phyloP scores from a whole-genome alignment of 2,113 vertebrate genomes.

The Pituophis catenifer region DNA sequence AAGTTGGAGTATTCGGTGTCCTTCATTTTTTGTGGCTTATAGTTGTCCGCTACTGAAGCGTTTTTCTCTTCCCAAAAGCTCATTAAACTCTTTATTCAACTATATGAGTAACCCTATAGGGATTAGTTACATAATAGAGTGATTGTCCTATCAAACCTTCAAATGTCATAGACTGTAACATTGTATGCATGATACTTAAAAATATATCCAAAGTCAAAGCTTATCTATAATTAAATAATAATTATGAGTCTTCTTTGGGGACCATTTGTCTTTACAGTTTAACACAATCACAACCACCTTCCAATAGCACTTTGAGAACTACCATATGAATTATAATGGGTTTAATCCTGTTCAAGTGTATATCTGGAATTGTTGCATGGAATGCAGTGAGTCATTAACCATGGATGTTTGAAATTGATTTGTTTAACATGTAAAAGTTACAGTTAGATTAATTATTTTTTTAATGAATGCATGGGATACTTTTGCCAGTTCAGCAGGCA shows the following conservation, averaged over 20 bases:
- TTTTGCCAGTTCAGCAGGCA: background rate
- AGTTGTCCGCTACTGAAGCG: slow-evolving; percentile 45
- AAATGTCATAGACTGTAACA: slow-evolving; percentile 31
- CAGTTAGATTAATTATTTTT: background rate
- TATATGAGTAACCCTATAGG: background rate
- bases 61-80: slow-evolving; percentile 33
- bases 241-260: background rate
- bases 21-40: slow-evolving; percentile 30
- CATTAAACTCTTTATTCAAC: slow-evolving; percentile 18
- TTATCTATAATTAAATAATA: slow-evolving; percentile 35
- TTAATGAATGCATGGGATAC: background rate
- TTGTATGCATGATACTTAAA: slow-evolving; percentile 11
- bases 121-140: background rate
- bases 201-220: slow-evolving; percentile 1
- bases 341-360: slow-evolving; percentile 13
- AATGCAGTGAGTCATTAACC: slow-evolving; percentile 21
- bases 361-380: background rate
- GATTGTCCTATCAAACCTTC: slow-evolving; percentile 44
- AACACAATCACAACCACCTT: background rate
- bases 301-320: slow-evolving; percentile 32
- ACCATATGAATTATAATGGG: slow-evolving; percentile 18
- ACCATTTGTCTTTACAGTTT: slow-evolving; percentile 41
- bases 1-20: background rate
- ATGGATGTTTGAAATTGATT: slow-evolving; percentile 12
- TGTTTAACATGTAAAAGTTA: background rate